phyloP scores from a whole-genome alignment of 2,113 vertebrate species.

The Carlito syrichta region DNA sequence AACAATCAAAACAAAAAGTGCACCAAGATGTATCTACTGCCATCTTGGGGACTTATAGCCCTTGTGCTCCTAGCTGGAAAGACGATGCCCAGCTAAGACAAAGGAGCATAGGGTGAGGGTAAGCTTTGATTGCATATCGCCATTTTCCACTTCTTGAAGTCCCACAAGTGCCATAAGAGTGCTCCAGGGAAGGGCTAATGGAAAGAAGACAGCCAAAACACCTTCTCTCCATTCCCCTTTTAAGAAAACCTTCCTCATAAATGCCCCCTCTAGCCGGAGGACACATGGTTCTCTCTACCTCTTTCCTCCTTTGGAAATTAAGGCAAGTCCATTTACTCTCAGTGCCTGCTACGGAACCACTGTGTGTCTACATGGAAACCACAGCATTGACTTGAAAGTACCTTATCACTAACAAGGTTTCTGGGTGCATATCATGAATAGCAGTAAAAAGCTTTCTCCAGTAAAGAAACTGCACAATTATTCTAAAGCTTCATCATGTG shows the following conservation, averaged over 20 bases:
- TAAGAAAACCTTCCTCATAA: not conserved
- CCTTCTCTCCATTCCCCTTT: not conserved
- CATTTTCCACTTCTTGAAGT: not conserved
- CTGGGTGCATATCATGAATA: not conserved
- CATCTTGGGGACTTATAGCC: constrained; percentile 43
- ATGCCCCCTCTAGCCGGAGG: not conserved
- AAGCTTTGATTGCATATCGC: not conserved
- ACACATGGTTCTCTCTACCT: not conserved
- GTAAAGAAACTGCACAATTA: constrained; percentile 58
- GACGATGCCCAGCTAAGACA: not conserved
- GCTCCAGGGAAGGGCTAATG: not conserved
- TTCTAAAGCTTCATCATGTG: constrained; percentile 49
- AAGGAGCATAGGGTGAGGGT: not conserved
- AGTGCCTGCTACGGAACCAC: constrained; percentile 48
- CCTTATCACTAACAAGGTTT: constrained; percentile 29
- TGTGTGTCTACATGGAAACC: constrained; percentile 63
- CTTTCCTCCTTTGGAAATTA: constrained; percentile 73
- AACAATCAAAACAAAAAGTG: constrained; percentile 28
- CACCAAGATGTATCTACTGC: not conserved
- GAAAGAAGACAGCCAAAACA: not conserved
- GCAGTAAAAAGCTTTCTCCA: not conserved
- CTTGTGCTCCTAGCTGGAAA: constrained; percentile 19
- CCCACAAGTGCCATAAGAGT: not conserved
- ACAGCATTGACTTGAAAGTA: constrained; percentile 43
- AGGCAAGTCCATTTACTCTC: constrained; percentile 76